Percentiles rank a stretch among this genome's conserved stretches.
Evolutionary conservation across 2,113 vertebrate species (phyloP).

Genomic region (Labrus mixtus): DNA sequence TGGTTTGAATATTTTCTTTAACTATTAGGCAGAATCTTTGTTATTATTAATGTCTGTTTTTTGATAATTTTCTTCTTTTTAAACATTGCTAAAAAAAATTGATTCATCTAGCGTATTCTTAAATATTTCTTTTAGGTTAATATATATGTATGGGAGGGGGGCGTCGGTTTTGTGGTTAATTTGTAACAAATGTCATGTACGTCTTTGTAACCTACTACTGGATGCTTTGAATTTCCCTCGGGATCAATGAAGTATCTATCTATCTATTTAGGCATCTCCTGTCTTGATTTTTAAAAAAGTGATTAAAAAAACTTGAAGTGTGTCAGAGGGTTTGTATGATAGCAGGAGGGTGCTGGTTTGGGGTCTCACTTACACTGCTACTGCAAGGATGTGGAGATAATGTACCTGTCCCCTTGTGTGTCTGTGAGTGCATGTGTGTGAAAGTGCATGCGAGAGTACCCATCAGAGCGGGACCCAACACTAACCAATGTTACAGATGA

Average conservation of each 20-base stretch:
- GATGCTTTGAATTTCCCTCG: too few species aligned
- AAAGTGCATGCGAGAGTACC: constrained; percentile 52
- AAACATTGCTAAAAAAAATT: too few species aligned
- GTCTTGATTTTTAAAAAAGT: neutral
- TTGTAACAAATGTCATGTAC: too few species aligned
- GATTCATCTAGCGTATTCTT: too few species aligned
- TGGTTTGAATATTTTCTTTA: constrained; percentile 9
- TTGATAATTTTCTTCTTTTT: too few species aligned
- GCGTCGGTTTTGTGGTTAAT: too few species aligned
- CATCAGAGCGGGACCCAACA: constrained; percentile 66
- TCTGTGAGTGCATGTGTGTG: constrained; percentile 14
- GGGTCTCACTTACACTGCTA: constrained; percentile 35
- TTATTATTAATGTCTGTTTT: too few species aligned
- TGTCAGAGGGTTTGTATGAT: constrained; percentile 18
- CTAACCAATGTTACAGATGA: constrained; percentile 65
- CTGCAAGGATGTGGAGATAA: constrained; percentile 18
- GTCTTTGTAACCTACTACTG: too few species aligned
- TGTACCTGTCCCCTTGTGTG: neutral
- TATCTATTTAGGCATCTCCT: constrained; percentile 34
- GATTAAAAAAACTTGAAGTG: neutral
- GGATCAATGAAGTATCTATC: too few species aligned
- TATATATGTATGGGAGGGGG: too few species aligned
- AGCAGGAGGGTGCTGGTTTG: constrained; percentile 10
- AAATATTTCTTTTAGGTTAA: too few species aligned
- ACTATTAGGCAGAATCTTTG: constrained; percentile 35